These are phyloP conservation scores for Tychaedon coryphoeus DNA, from an alignment of 2,113 vertebrate genomes.

Conservation along the genomic window DNA sequence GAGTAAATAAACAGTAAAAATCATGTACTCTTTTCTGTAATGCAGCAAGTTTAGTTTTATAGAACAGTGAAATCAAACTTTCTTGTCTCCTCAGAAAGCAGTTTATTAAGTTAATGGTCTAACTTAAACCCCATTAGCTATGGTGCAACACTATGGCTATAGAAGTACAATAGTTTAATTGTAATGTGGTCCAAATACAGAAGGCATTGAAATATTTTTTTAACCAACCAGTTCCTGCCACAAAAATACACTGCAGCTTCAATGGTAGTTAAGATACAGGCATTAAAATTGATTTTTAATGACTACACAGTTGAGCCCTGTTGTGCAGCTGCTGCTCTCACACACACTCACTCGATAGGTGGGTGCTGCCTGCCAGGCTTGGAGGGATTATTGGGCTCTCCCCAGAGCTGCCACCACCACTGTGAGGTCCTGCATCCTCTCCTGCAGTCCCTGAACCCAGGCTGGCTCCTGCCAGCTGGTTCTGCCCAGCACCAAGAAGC, in stretches of 20 bases:
- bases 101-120: background rate
- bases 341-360: fast-evolving
- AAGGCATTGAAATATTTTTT: background rate
- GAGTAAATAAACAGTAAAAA: background rate
- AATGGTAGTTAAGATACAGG: background rate
- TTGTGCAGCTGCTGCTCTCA: background rate
- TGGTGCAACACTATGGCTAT: background rate
- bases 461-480: background rate
- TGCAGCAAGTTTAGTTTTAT: background rate
- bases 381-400: background rate
- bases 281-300: background rate
- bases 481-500: background rate
- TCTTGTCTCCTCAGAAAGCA: background rate
- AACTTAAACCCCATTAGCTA: background rate
- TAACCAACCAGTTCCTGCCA: background rate
- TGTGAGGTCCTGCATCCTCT: fast-evolving
- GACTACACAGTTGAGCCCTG: background rate
- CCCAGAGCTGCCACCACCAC: background rate
- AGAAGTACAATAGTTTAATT: background rate
- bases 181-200: background rate
- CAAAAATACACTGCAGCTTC: background rate
- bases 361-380: fast-evolving
- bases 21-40: background rate
- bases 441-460: background rate
- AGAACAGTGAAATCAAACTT: background rate